These are phyloP conservation scores for Potamilus streckersoni DNA, from an alignment of 1,140 invertebrate genomes.

Conservation along the genomic window DNA sequence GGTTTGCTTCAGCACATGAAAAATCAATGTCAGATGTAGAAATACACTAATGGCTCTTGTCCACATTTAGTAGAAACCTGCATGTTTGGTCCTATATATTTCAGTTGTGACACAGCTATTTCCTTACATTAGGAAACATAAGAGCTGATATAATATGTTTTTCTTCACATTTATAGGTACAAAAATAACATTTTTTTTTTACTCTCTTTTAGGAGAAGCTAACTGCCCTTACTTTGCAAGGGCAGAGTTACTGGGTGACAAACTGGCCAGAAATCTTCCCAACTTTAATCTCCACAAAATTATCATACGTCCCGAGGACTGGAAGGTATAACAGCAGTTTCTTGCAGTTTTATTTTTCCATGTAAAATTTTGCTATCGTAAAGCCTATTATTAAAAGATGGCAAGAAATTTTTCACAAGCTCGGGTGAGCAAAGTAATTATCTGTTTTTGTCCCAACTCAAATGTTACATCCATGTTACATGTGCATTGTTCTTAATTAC, in stretches of 20 bases:
- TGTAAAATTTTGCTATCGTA: no score
- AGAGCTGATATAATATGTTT: no score
- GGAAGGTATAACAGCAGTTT: conserved; percentile 51
- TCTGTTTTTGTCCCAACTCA: no score
- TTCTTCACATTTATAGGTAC: not conserved
- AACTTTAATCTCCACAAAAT: conserved; percentile 67
- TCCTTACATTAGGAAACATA: not conserved
- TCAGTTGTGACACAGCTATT: not conserved
- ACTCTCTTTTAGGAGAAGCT: conserved; percentile 55
- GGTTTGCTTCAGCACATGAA: no score
- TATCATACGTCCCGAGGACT: conserved; percentile 57
- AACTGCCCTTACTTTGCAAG: conserved; percentile 67
- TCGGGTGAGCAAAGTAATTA: no score
- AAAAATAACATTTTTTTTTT: not conserved
- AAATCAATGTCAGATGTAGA: no score
- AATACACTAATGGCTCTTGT: not conserved
- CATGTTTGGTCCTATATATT: not conserved
- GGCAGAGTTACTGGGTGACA: conserved; percentile 65
- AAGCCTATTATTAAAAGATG: no score
- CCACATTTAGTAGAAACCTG: not conserved
- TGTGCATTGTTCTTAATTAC: no score
- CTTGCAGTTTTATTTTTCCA: no score
- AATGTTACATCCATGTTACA: no score
- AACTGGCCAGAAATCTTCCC: conserved; percentile 59
- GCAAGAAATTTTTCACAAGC: no score